Evolutionary conservation across 2,888 invertebrate genomes (phyloP).

Genomic region (Ichneumoninae sp.): DNA sequence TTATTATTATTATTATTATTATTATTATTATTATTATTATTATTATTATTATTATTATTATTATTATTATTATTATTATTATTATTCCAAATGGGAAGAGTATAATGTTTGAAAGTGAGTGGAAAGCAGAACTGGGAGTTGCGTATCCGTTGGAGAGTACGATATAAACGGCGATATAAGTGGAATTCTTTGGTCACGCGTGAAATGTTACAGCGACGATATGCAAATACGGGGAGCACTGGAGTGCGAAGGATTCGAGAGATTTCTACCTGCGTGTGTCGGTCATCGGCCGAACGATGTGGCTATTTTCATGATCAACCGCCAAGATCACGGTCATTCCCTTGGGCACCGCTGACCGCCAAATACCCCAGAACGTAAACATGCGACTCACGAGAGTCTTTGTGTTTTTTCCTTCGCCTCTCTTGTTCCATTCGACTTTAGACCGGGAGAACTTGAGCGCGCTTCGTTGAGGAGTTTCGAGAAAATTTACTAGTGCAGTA

Average conservation of each 20-base stretch:
- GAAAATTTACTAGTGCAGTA: background rate
- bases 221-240: slow-evolving; percentile 60
- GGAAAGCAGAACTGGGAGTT: background rate
- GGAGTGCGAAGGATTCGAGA: slow-evolving; percentile 64
- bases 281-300: slow-evolving; percentile 79
- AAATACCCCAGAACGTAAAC: slow-evolving; percentile 47
- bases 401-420: slow-evolving; percentile 35
- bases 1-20: background rate
- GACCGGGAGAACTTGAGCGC: background rate
- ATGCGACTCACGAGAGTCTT: slow-evolving; percentile 44
- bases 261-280: slow-evolving; percentile 66
- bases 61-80: background rate
- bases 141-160: background rate
- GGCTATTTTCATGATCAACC: slow-evolving; percentile 74
- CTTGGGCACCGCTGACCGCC: slow-evolving; percentile 58
- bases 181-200: slow-evolving; percentile 46
- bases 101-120: background rate
- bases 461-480: slow-evolving; percentile 42
- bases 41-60: background rate
- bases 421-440: slow-evolving; percentile 27
- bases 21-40: background rate
- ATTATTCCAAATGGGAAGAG: background rate
- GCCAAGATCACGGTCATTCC: slow-evolving; percentile 80
- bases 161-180: background rate
- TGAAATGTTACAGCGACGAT: slow-evolving; percentile 54